Evolutionary conservation across 2,113 vertebrate genomes (phyloP).

Genomic region (Steatornis caripensis): DNA sequence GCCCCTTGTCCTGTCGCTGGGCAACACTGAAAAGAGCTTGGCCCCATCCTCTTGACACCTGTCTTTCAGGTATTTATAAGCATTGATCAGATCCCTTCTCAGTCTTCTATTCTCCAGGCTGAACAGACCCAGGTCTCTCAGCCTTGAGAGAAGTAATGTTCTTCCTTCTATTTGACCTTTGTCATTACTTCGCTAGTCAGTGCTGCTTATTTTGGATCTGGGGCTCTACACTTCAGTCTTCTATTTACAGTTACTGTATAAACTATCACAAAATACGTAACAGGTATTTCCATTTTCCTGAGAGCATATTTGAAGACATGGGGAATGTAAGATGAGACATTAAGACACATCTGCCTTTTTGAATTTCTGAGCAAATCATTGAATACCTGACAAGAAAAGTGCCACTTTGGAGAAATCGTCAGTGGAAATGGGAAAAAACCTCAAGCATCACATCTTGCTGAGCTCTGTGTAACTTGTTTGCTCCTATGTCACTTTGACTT

Average conservation of each 20-base stretch:
- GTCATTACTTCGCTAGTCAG: background rate
- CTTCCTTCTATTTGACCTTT: background rate
- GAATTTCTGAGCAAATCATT: background rate
- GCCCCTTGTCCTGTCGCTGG: no score
- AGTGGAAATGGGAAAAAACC: background rate
- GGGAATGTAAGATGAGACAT: background rate
- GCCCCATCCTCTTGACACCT: no score
- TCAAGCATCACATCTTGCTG: background rate
- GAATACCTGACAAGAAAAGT: background rate
- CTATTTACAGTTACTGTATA: background rate
- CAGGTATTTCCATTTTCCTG: background rate
- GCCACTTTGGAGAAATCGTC: background rate
- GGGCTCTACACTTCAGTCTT: background rate
- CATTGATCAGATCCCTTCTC: no score
- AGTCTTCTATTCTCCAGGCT: no score
- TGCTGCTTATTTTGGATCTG: background rate
- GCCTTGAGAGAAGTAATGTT: no score
- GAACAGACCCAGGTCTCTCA: no score
- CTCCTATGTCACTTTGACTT: background rate
- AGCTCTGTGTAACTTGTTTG: background rate
- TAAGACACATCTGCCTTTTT: background rate
- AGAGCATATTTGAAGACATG: background rate
- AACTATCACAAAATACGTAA: background rate
- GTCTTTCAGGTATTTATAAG: no score
- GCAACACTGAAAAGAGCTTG: no score